Evolutionary conservation across 2,888 invertebrate species (phyloP).

Genomic region (Machimus atricapillus): DNA sequence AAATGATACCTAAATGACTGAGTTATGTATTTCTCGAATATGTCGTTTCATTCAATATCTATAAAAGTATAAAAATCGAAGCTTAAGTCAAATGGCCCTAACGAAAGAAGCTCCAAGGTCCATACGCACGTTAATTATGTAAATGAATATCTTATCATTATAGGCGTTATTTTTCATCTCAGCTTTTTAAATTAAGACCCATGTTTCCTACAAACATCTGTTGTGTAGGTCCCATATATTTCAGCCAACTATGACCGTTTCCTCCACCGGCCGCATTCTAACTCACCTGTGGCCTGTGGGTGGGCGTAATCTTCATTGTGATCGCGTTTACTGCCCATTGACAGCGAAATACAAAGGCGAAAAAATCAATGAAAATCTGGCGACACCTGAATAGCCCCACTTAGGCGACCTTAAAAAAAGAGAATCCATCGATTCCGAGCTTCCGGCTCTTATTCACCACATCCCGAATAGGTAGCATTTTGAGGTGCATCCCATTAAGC

Average conservation of each 20-base stretch:
- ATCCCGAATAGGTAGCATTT: conserved; percentile 25
- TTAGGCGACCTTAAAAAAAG: neutral
- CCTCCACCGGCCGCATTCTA: neutral
- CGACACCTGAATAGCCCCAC: conserved; percentile 10
- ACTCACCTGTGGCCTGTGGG: neutral
- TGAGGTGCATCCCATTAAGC: conserved; percentile 23
- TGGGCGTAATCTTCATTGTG: neutral
- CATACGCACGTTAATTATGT: neutral
- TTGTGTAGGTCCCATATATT: neutral
- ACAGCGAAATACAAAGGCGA: neutral
- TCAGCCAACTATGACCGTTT: neutral
- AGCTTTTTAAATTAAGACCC: neutral
- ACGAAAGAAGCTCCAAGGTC: neutral
- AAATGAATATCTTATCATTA: neutral
- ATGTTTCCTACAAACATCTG: neutral
- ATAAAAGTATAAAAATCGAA: no score
- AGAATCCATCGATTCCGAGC: neutral
- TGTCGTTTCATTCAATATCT: no score
- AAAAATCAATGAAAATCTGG: conserved; percentile 7
- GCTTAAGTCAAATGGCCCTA: neutral
- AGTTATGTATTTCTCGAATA: no score
- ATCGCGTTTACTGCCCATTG: neutral
- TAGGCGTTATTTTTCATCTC: neutral
- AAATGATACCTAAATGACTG: no score
- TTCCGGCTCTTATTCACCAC: conserved; percentile 12